Percentiles rank a stretch among this genome's conserved stretches.
phyloP scores from a whole-genome alignment of 2,113 vertebrate genomes.

The Chunga burmeisteri region DNA sequence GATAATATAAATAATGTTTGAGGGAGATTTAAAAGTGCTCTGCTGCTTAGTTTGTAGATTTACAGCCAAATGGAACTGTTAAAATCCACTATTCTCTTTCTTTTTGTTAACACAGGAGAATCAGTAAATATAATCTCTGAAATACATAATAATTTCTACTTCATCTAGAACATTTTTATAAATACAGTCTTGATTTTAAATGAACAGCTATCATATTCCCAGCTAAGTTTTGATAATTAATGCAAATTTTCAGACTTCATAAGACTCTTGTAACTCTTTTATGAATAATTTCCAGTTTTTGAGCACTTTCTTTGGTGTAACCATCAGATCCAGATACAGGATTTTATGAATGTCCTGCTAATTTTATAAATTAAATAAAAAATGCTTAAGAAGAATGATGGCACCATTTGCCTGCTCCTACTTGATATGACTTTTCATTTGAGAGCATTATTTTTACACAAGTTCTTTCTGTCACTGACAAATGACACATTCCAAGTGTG shows the following conservation, averaged over 20 bases:
- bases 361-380: background rate
- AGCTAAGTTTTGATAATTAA: background rate
- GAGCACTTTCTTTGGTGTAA: background rate
- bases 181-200: background rate
- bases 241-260: background rate
- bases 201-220: background rate
- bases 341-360: background rate
- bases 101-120: background rate
- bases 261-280: background rate
- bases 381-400: background rate
- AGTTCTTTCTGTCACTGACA: background rate
- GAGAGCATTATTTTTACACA: background rate
- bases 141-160: background rate
- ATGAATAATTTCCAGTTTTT: background rate
- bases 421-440: background rate
- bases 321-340: background rate
- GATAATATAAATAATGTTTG: background rate
- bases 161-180: background rate
- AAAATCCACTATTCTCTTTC: background rate
- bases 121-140: background rate
- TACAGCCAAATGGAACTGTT: background rate
- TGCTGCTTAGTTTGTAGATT: background rate
- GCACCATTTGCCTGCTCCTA: background rate
- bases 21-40: background rate
- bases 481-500: background rate